Conservation (phyloP, 2,888 invertebrate species). For the Tenodera sinensis region DNA sequence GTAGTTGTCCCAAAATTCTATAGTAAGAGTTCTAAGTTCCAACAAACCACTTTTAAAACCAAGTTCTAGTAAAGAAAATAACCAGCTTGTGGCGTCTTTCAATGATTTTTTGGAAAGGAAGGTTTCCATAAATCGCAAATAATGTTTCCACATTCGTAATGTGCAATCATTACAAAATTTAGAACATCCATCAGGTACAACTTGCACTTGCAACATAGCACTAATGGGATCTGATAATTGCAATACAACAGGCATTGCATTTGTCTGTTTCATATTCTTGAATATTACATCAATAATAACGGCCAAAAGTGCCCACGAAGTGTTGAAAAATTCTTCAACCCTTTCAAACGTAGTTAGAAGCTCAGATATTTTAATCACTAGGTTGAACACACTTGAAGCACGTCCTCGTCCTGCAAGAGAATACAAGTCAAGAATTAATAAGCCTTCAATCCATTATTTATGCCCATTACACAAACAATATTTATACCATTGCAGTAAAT, state of each 20-base stretch:
- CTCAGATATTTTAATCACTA: background rate
- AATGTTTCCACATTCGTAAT: background rate
- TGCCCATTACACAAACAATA: too few relatives aligned
- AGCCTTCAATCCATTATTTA: too few relatives aligned
- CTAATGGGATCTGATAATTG: background rate
- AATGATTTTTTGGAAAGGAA: background rate
- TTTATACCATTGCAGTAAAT: too few relatives aligned
- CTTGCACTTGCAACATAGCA: background rate
- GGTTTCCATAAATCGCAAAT: background rate
- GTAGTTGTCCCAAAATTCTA: background rate
- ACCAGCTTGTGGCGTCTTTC: background rate
- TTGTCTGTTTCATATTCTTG: constrained; percentile 3
- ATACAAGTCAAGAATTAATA: too few relatives aligned
- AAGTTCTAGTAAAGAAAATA: background rate
- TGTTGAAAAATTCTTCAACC: background rate
- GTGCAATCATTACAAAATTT: background rate
- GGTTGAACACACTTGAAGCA: background rate
- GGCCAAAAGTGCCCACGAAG: background rate
- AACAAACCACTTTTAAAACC: background rate
- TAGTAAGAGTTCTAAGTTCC: background rate
- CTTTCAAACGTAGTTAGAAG: background rate
- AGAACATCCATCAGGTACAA: background rate
- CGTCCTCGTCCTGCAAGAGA: background rate
- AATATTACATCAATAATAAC: background rate
- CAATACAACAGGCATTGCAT: background rate